These are phyloP conservation scores for Papilio xuthus DNA, from an alignment of 1,140 invertebrate genomes.

Conservation along the genomic window DNA sequence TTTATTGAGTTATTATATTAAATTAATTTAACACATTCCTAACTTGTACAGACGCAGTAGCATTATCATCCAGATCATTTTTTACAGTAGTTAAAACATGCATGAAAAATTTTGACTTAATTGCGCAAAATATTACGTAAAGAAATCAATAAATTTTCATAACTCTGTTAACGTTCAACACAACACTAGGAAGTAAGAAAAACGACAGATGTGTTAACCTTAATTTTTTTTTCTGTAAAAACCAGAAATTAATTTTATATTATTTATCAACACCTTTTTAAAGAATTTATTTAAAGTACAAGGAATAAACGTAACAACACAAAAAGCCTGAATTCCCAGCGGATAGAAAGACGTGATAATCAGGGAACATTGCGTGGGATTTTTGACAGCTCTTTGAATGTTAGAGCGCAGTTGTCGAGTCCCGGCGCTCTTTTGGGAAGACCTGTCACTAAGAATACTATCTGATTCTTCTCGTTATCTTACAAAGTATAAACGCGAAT, in stretches of 20 bases:
- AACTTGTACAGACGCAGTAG: background rate
- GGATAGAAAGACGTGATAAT: conserved; percentile 32
- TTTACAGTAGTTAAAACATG: too few species aligned
- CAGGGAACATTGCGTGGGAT: conserved; percentile 31
- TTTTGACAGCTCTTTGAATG: conserved; percentile 35
- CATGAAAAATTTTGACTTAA: too few species aligned
- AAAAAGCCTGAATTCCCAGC: background rate
- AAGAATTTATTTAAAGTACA: background rate
- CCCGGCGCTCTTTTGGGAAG: conserved; percentile 9
- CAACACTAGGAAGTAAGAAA: too few species aligned
- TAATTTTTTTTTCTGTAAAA: too few species aligned
- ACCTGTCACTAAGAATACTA: conserved; percentile 23
- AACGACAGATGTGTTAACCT: too few species aligned
- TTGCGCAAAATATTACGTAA: too few species aligned
- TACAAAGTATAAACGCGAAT: conserved; percentile 15
- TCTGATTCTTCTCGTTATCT: conserved; percentile 36
- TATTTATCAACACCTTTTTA: background rate
- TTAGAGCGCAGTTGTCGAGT: background rate
- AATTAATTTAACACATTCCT: background rate
- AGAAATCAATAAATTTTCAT: background rate
- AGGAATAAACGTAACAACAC: conserved; percentile 12
- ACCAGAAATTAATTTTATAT: too few species aligned
- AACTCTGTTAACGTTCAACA: background rate
- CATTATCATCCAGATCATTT: too few species aligned
- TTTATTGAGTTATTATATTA: background rate